A percentile compares a stretch with the other conserved stretches of the same genome.
Evolutionary conservation across 2,113 vertebrate genomes (phyloP).

Genomic region (Triplophysa dalaica): DNA sequence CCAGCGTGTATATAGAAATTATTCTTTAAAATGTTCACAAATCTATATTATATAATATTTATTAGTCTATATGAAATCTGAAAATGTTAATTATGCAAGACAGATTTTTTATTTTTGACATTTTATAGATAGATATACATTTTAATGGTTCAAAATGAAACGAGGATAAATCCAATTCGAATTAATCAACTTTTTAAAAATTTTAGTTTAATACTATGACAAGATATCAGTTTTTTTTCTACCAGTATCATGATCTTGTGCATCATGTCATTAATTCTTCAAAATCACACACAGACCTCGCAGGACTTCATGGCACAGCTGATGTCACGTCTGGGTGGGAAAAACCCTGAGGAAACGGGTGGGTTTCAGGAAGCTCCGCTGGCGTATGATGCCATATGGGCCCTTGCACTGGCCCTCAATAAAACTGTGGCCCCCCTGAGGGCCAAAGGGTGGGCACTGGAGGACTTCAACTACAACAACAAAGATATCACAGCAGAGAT

Average conservation of each 20-base stretch:
- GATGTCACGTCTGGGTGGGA: conserved; percentile 85
- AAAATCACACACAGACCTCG: conserved; percentile 77
- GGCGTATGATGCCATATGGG: conserved; percentile 95
- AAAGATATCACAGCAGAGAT: conserved; percentile 91
- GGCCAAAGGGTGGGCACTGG: conserved; percentile 80
- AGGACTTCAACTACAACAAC: conserved; percentile 98
- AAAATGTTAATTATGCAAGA: too few species aligned
- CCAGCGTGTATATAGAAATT: too few species aligned
- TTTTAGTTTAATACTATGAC: neutral
- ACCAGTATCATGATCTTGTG: too few species aligned
- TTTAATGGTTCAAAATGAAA: too few species aligned
- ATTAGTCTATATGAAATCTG: too few species aligned
- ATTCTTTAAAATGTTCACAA: too few species aligned
- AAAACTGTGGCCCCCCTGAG: conserved; percentile 86
- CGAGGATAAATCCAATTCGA: neutral
- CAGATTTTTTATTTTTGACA: too few species aligned
- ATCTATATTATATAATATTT: too few species aligned
- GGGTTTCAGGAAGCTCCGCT: conserved; percentile 93
- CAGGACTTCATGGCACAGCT: conserved; percentile 90
- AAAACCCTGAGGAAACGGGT: conserved; percentile 88
- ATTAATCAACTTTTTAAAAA: neutral
- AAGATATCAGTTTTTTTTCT: neutral
- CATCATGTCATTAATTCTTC: neutral
- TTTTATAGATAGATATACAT: too few species aligned
- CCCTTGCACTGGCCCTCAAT: conserved; percentile 90